Evolutionary conservation across 2,888 invertebrate species (phyloP), one percentile per base, ranked within the genome.

Genomic region (Macropis europaea): DNA sequence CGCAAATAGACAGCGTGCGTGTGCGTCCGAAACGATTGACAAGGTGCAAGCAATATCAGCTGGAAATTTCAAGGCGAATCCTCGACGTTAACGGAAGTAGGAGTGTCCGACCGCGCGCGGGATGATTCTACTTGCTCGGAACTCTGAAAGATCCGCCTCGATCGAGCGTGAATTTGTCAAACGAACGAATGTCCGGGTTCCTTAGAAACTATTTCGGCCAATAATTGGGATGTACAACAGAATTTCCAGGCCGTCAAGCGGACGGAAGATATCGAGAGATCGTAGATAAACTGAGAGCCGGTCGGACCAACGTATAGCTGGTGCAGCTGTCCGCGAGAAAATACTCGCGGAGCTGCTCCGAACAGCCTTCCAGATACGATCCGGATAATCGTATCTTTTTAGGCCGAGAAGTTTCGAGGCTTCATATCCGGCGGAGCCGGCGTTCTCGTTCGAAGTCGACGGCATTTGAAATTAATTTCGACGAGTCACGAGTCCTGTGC

Each of bases 1-100:
- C 72, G 78, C 76, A 81, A 84, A 84, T 82, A 81, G 81, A 80
- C 80, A 76, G n/a, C n/a, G n/a, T n/a, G n/a, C 73, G 76, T 77
- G 81, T 82, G 81, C 78, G 77, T 82, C 79, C 77, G 70, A 17
- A 19, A 56, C 15, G 64, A 56, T 66, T 45, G 64, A 19, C 50
- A 13, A 22, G 45, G 24, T 28, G 48, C 17, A n/a, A 28, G 13
- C 15, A 7, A 45, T 38, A 53, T 48, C 30, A 13, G 19, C n/a
- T 22, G 40, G 22, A 30, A 64, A 56, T 61, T 54, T 40, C 24
- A 30, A 11, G 2, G 28, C 45, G n/a, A 28, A 30, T 19, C 2
- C 1, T 13, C 7, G 22, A 17, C 0, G 32, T 43, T 3, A 24
- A 24, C 4, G 6, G n/a, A 26, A 26, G 17, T 17, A 43, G 6